These are phyloP conservation scores for Gnathonemus echidnorhynchus DNA, from an alignment of 2,113 vertebrate genomes.

Conservation along the genomic window DNA sequence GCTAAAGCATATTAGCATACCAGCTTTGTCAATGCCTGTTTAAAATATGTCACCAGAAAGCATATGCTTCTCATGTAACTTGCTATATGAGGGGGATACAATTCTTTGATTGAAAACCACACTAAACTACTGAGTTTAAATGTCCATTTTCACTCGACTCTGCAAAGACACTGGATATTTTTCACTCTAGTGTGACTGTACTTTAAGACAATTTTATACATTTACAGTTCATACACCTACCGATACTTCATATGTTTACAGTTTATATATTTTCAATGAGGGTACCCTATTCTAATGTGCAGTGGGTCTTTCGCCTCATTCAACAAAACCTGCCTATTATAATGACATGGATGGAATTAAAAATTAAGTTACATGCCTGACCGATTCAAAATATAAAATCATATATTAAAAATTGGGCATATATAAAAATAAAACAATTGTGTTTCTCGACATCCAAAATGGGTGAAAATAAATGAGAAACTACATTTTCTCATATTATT, in stretches of 20 bases:
- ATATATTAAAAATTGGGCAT: neutral
- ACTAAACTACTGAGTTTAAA: neutral
- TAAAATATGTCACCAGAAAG: neutral
- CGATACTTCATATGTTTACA: neutral
- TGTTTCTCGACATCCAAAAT: too few species aligned
- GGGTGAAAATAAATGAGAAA: too few species aligned
- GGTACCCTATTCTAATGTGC: neutral
- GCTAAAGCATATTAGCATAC: neutral
- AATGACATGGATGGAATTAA: neutral
- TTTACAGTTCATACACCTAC: neutral
- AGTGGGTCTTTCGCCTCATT: neutral
- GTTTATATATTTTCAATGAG: neutral
- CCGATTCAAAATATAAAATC: neutral
- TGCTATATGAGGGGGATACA: neutral
- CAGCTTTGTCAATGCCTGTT: neutral
- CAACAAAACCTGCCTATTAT: neutral
- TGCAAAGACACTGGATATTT: neutral
- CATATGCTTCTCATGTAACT: neutral
- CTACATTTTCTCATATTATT: too few species aligned
- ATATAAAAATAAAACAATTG: neutral
- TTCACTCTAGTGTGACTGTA: neutral
- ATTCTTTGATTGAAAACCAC: neutral
- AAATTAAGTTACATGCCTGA: neutral
- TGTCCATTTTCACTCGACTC: neutral
- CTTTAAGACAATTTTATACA: neutral